These are phyloP conservation scores for Pteronura brasiliensis DNA, from an alignment of 2,113 vertebrate species.

Conservation along the genomic window DNA sequence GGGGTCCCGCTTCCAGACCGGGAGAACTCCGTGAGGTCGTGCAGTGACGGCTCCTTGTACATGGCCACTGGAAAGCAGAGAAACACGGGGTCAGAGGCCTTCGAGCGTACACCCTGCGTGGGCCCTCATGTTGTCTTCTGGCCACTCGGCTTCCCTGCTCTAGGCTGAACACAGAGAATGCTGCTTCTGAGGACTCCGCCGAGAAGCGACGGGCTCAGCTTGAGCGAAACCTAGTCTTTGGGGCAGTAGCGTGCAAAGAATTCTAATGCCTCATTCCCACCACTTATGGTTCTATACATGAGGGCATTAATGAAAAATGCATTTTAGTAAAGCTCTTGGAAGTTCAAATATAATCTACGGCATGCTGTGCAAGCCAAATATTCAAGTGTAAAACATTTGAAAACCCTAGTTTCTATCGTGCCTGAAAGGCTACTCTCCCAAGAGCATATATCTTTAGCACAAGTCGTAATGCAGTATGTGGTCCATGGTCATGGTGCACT, in stretches of 20 bases:
- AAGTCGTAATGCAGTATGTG: neutral
- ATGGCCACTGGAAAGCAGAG: slow-evolving; percentile 93
- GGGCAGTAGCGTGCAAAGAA: neutral
- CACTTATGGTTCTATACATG: neutral
- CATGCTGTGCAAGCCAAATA: neutral
- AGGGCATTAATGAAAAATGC: slow-evolving; percentile 22
- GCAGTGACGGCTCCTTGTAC: slow-evolving; percentile 99
- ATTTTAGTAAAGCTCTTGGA: slow-evolving; percentile 48
- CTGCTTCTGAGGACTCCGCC: neutral
- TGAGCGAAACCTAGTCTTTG: neutral
- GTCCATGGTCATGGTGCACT: neutral
- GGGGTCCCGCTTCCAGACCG: slow-evolving; percentile 98
- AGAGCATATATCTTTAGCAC: neutral
- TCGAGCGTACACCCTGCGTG: neutral
- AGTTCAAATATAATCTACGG: slow-evolving; percentile 11
- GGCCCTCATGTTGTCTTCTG: neutral
- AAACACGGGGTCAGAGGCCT: slow-evolving; percentile 22
- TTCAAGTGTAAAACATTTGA: neutral
- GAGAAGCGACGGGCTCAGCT: neutral
- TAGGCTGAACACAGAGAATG: neutral
- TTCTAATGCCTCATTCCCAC: slow-evolving; percentile 21
- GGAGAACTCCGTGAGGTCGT: slow-evolving; percentile 98
- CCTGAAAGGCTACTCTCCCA: neutral
- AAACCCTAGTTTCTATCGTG: neutral
- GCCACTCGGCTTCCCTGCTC: neutral